Percentiles rank a stretch among this genome's conserved stretches.
phyloP scores from a whole-genome alignment of 2,888 invertebrate species.

The Agonopterix alstromeriana region DNA sequence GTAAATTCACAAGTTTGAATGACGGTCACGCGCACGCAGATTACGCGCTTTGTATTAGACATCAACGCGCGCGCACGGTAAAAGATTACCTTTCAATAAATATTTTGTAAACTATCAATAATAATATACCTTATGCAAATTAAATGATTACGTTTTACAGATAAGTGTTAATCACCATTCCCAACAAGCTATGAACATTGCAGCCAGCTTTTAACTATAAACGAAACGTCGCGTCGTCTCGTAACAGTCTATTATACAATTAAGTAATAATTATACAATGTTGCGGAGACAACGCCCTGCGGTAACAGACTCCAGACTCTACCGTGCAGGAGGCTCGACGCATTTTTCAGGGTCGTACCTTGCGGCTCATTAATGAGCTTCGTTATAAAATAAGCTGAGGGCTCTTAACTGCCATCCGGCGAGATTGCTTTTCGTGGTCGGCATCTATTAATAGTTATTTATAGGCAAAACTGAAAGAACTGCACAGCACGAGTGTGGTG shows the following conservation, averaged over 20 bases:
- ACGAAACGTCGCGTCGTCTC: background rate
- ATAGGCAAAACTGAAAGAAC: constrained; percentile 58
- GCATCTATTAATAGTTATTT: constrained; percentile 67
- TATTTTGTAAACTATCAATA: too few relatives aligned
- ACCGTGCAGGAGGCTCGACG: constrained; percentile 24
- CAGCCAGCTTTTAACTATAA: background rate
- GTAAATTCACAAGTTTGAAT: constrained; percentile 29
- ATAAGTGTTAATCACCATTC: too few relatives aligned
- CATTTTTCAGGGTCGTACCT: constrained; percentile 32
- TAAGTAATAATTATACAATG: constrained; percentile 58
- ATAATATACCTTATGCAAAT: too few relatives aligned
- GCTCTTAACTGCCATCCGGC: constrained; percentile 62
- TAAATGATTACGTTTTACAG: too few relatives aligned
- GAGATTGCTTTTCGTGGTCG: constrained; percentile 72
- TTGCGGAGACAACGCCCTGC: constrained; percentile 24
- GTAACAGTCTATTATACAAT: background rate
- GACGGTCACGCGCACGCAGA: constrained; percentile 26
- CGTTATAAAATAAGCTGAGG: constrained; percentile 67
- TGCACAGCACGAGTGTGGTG: constrained; percentile 30
- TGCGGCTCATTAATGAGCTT: constrained; percentile 56
- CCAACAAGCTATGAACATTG: background rate
- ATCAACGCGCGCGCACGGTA: constrained; percentile 30
- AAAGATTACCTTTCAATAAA: background rate
- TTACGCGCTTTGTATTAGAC: constrained; percentile 37
- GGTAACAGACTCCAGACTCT: constrained; percentile 30